Evolutionary conservation across 2,113 vertebrate species (phyloP).

Genomic region (Engraulis encrasicolus): DNA sequence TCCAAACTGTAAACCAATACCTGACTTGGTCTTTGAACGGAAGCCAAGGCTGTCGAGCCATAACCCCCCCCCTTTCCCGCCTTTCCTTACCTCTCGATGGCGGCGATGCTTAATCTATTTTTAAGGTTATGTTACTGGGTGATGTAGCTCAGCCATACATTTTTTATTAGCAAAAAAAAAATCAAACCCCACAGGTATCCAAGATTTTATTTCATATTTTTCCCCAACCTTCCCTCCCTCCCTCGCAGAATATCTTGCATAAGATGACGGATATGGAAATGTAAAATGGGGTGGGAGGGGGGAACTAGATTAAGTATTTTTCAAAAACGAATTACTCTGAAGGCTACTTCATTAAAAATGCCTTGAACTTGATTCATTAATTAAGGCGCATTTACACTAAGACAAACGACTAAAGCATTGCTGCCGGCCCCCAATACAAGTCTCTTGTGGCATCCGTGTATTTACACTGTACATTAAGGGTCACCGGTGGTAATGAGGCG

Average conservation of each 20-base stretch:
- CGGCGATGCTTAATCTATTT: not conserved
- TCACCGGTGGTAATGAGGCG: slow-evolving; percentile 31
- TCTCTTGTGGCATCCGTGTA: not conserved
- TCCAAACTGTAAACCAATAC: not conserved
- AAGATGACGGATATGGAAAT: not conserved
- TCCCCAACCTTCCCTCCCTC: too few species aligned
- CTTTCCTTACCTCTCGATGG: too few species aligned
- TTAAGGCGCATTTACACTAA: not conserved
- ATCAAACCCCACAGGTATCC: too few species aligned
- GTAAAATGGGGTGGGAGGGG: too few species aligned
- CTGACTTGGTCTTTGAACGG: too few species aligned
- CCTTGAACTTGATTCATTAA: slow-evolving; percentile 7
- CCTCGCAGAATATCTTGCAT: not conserved
- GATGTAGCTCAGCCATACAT: not conserved
- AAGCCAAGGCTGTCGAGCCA: too few species aligned
- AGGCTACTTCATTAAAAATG: not conserved
- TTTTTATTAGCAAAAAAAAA: too few species aligned
- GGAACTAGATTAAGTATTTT: not conserved
- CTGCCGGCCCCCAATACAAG: not conserved
- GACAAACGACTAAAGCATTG: not conserved
- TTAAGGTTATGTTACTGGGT: not conserved
- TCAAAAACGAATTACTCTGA: not conserved
- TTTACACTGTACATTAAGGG: not conserved
- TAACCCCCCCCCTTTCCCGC: too few species aligned
- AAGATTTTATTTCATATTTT: not conserved